A percentile compares a stretch with the other conserved stretches of the same genome.
Conservation (phyloP, 1,140 invertebrate genomes). For the Oryzaephilus surinamensis region DNA sequence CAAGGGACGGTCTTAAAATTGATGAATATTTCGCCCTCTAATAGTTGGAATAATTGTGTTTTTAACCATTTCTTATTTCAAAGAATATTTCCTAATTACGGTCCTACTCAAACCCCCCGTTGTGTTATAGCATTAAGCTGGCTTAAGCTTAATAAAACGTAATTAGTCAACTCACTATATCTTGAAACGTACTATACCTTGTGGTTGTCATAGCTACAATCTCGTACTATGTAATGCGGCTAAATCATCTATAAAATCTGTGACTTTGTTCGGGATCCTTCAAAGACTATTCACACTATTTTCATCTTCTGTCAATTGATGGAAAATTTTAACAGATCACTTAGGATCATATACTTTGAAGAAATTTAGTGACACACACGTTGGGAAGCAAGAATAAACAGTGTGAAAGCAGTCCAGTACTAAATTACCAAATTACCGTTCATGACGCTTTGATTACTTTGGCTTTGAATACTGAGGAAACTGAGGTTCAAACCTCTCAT, state of each 20-base stretch:
- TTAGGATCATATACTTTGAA: not conserved
- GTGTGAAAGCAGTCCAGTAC: not conserved
- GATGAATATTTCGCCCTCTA: too few species aligned
- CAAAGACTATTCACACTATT: conserved; percentile 14
- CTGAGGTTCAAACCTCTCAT: conserved; percentile 5
- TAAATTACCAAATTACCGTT: conserved; percentile 1
- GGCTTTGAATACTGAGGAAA: conserved; percentile 4
- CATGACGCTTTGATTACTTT: conserved; percentile 9
- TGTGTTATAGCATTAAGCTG: too few species aligned
- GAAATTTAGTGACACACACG: not conserved
- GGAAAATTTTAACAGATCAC: conserved; percentile 12
- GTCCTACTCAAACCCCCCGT: too few species aligned
- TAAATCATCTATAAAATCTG: conserved; percentile 12
- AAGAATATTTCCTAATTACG: too few species aligned
- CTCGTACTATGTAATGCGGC: conserved; percentile 9
- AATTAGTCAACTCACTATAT: too few species aligned
- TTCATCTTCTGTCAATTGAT: conserved; percentile 15
- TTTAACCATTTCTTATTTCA: too few species aligned
- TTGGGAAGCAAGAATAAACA: not conserved
- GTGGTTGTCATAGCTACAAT: conserved; percentile 20
- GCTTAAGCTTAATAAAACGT: too few species aligned
- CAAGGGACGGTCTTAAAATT: too few species aligned
- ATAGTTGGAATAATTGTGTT: too few species aligned
- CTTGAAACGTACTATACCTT: too few species aligned
- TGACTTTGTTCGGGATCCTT: conserved; percentile 14